Conservation (phyloP, 2,113 vertebrate genomes). For the Ictalurus furcatus region DNA sequence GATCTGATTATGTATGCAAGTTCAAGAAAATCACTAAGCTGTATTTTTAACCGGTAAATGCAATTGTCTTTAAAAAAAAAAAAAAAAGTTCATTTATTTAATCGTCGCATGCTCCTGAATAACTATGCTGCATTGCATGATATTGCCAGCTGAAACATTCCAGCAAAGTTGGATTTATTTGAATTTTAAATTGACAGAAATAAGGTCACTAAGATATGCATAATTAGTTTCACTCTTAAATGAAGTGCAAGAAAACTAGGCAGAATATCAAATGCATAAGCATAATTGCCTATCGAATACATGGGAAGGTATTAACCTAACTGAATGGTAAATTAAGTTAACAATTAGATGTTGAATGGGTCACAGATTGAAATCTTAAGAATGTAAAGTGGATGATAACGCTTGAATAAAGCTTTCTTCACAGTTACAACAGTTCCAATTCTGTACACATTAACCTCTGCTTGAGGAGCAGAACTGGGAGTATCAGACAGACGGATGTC, state of each 20-base stretch:
- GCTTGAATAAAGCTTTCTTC: not conserved
- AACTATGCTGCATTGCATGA: not conserved
- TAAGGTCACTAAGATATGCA: conserved; percentile 8
- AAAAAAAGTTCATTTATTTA: not conserved
- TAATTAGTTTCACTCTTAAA: conserved; percentile 13
- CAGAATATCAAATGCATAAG: not conserved
- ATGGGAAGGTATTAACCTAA: not conserved
- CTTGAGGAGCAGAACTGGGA: not conserved
- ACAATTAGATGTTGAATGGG: not conserved
- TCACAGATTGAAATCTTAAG: not conserved
- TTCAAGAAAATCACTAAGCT: not conserved
- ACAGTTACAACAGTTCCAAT: not conserved
- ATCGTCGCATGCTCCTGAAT: not conserved
- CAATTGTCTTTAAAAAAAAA: not conserved
- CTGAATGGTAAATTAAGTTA: not conserved
- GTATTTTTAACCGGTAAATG: not conserved
- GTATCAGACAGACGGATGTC: not conserved
- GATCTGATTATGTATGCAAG: not conserved
- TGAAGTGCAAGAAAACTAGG: not conserved
- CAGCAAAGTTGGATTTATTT: not conserved
- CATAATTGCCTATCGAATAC: not conserved
- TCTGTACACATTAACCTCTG: not conserved
- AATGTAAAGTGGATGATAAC: not conserved
- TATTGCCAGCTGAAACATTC: not conserved
- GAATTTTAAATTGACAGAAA: not conserved